These are phyloP conservation scores for Pandion haliaetus DNA, from an alignment of 2,113 vertebrate genomes.

Conservation along the genomic window DNA sequence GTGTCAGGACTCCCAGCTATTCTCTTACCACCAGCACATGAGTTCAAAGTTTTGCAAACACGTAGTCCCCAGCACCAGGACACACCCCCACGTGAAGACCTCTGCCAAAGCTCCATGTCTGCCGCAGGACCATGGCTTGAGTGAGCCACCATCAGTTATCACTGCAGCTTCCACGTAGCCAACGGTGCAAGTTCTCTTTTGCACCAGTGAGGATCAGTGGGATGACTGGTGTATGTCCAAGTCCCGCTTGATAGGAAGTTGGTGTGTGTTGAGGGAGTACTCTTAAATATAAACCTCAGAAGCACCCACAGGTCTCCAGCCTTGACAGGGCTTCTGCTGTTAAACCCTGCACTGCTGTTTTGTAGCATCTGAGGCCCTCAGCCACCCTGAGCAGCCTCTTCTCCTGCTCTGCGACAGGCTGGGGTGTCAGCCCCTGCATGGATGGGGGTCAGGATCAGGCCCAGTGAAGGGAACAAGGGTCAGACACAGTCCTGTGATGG, in stretches of 20 bases:
- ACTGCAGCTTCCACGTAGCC: neutral
- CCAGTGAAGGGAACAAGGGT: neutral
- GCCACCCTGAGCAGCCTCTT: neutral
- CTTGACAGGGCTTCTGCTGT: neutral
- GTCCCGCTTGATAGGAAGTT: neutral
- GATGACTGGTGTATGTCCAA: neutral
- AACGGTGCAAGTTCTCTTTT: neutral
- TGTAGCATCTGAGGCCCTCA: neutral
- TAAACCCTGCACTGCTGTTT: neutral
- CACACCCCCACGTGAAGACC: neutral
- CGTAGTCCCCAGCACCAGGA: neutral
- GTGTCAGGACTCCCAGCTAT: neutral
- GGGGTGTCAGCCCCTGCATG: too few species aligned
- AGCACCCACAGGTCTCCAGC: neutral
- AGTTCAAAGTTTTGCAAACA: neutral
- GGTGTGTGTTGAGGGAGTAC: neutral
- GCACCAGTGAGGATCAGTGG: neutral
- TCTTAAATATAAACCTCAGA: neutral
- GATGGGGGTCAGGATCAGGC: rapidly evolving
- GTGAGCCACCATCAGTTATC: neutral
- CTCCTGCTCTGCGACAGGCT: rapidly evolving
- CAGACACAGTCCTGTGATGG: neutral
- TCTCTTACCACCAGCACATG: neutral
- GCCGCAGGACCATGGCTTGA: rapidly evolving
- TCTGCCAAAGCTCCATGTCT: neutral